A percentile compares a stretch with the other conserved stretches of the same genome.
phyloP scores from a whole-genome alignment of 2,113 vertebrate species.

The Vidua chalybeata region DNA sequence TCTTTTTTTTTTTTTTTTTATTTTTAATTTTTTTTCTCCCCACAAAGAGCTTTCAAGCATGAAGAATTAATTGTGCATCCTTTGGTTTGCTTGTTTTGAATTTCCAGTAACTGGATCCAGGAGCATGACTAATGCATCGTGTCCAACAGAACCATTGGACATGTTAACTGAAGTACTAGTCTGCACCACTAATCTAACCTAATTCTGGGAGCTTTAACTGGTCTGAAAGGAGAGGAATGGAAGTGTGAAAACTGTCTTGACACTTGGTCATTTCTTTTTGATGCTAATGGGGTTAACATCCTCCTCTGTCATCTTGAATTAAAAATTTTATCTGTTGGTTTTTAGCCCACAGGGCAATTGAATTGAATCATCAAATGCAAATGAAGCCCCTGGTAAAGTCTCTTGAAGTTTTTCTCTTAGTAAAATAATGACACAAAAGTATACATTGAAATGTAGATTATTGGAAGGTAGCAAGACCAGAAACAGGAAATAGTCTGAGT shows the following conservation, averaged over 20 bases:
- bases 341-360: conserved; percentile 25
- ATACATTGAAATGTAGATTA: neutral
- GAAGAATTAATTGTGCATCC: neutral
- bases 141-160: neutral
- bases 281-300: conserved; percentile 47
- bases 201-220: conserved; percentile 17
- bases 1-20: neutral
- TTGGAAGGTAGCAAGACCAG: neutral
- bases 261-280: conserved; percentile 47
- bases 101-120: neutral
- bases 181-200: conserved; percentile 40
- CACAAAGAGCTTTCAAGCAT: neutral
- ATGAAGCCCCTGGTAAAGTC: neutral
- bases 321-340: neutral
- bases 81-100: neutral
- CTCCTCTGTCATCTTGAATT: conserved; percentile 38
- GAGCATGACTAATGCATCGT: neutral
- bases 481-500: neutral
- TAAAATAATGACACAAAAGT: neutral
- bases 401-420: neutral
- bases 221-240: neutral
- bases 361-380: conserved; percentile 15
- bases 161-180: neutral
- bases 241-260: conserved; percentile 57
- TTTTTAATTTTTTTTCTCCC: neutral